Evolutionary conservation across 2,113 vertebrate species (phyloP), one percentile per base, ranked within the genome.

Genomic region (Nipponia nippon): DNA sequence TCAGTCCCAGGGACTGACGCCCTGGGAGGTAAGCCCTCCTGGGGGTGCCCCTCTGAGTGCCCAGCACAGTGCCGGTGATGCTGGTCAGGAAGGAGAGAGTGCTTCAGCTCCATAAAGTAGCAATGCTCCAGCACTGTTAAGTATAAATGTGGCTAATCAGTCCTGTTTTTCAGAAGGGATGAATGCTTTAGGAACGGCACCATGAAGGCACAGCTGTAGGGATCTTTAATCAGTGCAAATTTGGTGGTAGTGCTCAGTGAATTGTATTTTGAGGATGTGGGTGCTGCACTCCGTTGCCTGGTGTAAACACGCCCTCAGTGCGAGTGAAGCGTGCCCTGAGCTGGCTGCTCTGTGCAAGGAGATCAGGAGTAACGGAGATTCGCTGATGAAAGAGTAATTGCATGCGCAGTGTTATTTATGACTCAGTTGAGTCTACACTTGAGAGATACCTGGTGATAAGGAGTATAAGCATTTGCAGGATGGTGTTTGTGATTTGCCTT

Each of bases 261-360:
- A 25, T 6, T 52, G 49, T 52, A 14, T 59, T 86, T 42, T 26
- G 79, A 83, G 70, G 47, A 38, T 18, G 38, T 26, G 56, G 11
- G 25, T 2, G 5, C 61, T 46, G 87, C 1, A 3, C 32, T 65
- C 25, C 0, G 0, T 9, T 56, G 30, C 46, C 25, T 30, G 66
- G 10, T 49, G 34, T 25, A 75, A 62, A 71, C 16, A 5, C 21
- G 30, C 23, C 50, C 38, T 38, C 13, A 13, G 52, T 13, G 22
- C 50, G 59, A 34, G 52, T 5, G 25, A 50, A 50, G 56, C 1
- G 16, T 91, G 34, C 30, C 26, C 47, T 36, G 78, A 69, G 61
- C 65, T 61, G 47, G 46, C 50, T 75, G 53, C 40, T 61, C 30
- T 44, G 50, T 20, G 8, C 42, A 40, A 20, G 8, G 75, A 63